Conservation (phyloP, 1,140 invertebrate species). For the Copidosoma floridanum region DNA sequence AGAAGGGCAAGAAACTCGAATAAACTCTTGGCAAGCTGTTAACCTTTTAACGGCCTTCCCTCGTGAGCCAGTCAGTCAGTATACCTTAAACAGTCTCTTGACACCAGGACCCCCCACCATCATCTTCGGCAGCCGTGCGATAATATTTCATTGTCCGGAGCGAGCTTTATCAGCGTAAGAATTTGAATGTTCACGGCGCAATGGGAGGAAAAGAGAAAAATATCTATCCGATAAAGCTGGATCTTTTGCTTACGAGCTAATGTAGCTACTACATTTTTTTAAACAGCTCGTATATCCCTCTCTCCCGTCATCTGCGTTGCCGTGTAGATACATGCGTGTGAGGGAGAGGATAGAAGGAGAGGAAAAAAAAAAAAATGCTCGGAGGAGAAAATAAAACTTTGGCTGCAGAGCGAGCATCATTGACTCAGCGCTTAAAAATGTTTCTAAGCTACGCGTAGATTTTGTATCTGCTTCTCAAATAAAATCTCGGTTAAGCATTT, state of each 20-base stretch:
- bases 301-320: too few species aligned
- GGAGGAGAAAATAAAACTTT: background rate
- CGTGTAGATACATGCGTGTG: background rate
- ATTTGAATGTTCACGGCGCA: background rate
- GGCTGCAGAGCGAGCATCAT: background rate
- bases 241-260: too few species aligned
- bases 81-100: conserved; percentile 3
- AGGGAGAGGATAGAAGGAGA: background rate
- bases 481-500: too few species aligned
- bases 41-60: conserved; percentile 14
- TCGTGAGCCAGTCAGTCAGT: too few species aligned
- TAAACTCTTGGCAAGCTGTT: conserved; percentile 9
- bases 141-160: background rate
- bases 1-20: conserved; percentile 17
- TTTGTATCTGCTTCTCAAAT: too few species aligned
- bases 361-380: background rate
- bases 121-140: too few species aligned
- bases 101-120: too few species aligned
- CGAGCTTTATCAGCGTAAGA: background rate
- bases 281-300: too few species aligned
- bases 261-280: too few species aligned
- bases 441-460: too few species aligned
- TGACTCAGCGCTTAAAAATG: background rate
- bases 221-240: background rate
- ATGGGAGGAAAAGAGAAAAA: background rate